phyloP scores from a whole-genome alignment of 2,888 invertebrate genomes.

The Smittia aterrima region DNA sequence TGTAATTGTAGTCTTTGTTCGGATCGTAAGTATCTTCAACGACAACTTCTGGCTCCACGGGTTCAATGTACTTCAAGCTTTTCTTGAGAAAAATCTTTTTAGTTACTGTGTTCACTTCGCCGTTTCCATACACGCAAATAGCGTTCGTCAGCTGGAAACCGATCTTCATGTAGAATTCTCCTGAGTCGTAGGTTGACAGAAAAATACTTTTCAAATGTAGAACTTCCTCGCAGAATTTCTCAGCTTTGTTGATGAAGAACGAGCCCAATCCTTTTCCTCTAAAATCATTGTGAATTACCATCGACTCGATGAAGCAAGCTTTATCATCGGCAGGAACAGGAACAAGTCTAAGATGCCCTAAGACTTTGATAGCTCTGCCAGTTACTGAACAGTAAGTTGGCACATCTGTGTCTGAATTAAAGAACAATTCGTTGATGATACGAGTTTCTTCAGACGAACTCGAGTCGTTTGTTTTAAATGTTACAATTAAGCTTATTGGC shows the following conservation, averaged over 20 bases:
- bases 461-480: conserved; percentile 50
- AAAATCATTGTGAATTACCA: conserved; percentile 69
- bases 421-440: conserved; percentile 17
- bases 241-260: conserved; percentile 69
- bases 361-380: conserved; percentile 52
- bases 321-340: conserved; percentile 66
- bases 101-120: conserved; percentile 20
- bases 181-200: conserved; percentile 71
- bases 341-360: conserved; percentile 79
- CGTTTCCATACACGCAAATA: conserved; percentile 64
- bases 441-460: conserved; percentile 44
- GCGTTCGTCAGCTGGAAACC: conserved; percentile 69
- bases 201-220: conserved; percentile 65
- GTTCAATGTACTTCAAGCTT: conserved; percentile 20
- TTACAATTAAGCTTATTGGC: conserved; percentile 69
- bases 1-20: conserved; percentile 29
- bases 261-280: conserved; percentile 77
- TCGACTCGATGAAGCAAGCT: conserved; percentile 78
- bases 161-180: conserved; percentile 71
- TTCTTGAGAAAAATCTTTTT: conserved; percentile 32
- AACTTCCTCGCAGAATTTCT: conserved; percentile 67
- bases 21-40: conserved; percentile 23
- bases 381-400: background rate
- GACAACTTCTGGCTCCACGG: background rate
- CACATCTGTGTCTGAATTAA: conserved; percentile 49